Base-by-base conservation (phyloP, 2,113 vertebrate genomes). In the Notiomystis cincta region DNA sequence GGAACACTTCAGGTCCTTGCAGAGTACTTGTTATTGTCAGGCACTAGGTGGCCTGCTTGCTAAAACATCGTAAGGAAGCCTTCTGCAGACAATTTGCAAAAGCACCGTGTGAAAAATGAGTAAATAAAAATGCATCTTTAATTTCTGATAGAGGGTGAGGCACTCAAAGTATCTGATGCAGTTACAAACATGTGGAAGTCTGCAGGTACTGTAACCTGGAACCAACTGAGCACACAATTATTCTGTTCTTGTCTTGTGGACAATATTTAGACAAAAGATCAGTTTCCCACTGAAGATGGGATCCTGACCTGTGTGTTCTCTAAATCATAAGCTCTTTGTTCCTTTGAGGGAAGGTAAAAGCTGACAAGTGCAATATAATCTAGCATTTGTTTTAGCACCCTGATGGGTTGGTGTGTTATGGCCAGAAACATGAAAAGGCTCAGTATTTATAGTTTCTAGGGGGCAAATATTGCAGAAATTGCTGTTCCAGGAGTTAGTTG, bases 21-120 rank as follows among this genome's bases (percentile, higher is more conserved):
- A 38, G 58, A 94, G 91, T 92, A 94, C 76, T 96, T 96, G 95
- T 93, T 91, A 50, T 60, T 66, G 82, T 77, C 64, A 95, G 95
- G 90, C 95, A 96, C 96, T 96, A 96, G 95, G 82, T 96, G 96
- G 95, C 96, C 96, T 96, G 93, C 96, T 96, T 96, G 95, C 90
- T 94, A 96, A 96, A 86, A 96, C 60, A 90, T 82, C 78, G 20
- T 85, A 4, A 48, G 33, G 69, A 45, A 81, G 51, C 24, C 44
- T 82, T 73, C 45, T 56, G 82, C 60, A 64, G 93, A 15, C 38
- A 75, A 78, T 42, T 45, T 82, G 47, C 60, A 81, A 40, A 66
- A 81, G 79, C 90, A 56, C 28, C 2, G 30, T 6, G 1, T 73
- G 54, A 64, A 80, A 93, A 90, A 82, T 15, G 66, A 69, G 58